These are phyloP conservation scores for Dendrocincla fuliginosa DNA, from an alignment of 2,797 vertebrate species.

Conservation along the genomic window DNA sequence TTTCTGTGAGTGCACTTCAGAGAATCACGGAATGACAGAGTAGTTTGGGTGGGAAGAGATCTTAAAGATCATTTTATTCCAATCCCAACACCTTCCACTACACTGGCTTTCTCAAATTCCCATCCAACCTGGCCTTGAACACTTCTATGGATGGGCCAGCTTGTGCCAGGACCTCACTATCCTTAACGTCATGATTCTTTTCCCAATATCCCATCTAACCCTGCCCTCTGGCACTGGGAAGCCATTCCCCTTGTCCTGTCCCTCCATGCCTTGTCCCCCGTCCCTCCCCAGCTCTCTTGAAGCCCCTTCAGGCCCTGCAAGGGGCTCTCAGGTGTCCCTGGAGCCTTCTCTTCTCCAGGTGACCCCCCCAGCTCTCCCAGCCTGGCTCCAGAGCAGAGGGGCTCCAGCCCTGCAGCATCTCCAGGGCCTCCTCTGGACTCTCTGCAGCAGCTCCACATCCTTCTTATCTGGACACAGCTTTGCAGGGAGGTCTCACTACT, in stretches of 20 bases:
- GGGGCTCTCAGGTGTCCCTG: neutral
- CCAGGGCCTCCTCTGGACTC: neutral
- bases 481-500: neutral
- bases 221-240: neutral
- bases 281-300: neutral
- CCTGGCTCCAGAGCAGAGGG: neutral
- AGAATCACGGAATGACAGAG: neutral
- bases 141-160: neutral
- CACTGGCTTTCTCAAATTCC: neutral
- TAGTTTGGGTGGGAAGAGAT: neutral
- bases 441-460: neutral
- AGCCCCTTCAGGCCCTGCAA: neutral
- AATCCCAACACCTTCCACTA: neutral
- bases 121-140: neutral
- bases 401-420: neutral
- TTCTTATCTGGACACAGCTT: neutral
- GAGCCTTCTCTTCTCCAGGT: neutral
- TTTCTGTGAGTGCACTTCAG: neutral
- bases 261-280: neutral
- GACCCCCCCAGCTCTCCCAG: neutral
- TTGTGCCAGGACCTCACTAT: neutral
- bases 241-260: neutral
- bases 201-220: neutral
- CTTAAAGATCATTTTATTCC: neutral
- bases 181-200: neutral